Evolutionary conservation across 2,888 invertebrate species (phyloP).

Genomic region (Omphaloscelis lunosa): DNA sequence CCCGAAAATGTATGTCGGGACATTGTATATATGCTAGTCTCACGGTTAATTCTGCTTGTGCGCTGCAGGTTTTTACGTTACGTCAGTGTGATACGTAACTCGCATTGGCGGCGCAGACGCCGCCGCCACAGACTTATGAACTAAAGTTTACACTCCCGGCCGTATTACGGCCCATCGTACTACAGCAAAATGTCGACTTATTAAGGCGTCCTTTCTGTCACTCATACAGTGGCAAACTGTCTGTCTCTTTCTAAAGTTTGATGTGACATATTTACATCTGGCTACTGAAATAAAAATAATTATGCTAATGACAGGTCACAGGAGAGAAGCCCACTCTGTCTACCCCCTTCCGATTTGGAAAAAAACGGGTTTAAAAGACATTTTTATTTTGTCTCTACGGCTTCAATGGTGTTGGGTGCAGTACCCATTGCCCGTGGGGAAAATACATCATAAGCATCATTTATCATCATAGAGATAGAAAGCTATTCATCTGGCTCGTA

Average conservation of each 20-base stretch:
- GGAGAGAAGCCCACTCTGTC: neutral
- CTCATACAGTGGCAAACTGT: neutral
- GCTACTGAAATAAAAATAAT: neutral
- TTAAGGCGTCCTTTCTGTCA: neutral
- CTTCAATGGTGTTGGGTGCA: neutral
- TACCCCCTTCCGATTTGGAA: neutral
- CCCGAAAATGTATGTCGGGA: no score
- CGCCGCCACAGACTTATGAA: neutral
- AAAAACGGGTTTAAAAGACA: neutral
- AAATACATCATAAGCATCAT: neutral
- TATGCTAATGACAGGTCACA: neutral
- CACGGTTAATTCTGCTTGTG: no score
- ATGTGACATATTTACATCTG: neutral
- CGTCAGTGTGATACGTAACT: no score
- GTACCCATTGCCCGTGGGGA: no score
- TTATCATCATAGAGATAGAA: neutral
- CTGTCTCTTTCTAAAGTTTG: neutral
- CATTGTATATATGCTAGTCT: no score
- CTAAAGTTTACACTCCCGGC: conserved; percentile 4
- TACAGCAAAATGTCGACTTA: neutral
- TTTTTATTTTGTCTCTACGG: neutral
- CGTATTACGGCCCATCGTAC: neutral
- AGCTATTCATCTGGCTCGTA: neutral
- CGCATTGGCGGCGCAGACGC: no score
- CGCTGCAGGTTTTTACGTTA: no score